Conservation (phyloP, 2,113 vertebrate genomes). For the Crotophaga sulcirostris region DNA sequence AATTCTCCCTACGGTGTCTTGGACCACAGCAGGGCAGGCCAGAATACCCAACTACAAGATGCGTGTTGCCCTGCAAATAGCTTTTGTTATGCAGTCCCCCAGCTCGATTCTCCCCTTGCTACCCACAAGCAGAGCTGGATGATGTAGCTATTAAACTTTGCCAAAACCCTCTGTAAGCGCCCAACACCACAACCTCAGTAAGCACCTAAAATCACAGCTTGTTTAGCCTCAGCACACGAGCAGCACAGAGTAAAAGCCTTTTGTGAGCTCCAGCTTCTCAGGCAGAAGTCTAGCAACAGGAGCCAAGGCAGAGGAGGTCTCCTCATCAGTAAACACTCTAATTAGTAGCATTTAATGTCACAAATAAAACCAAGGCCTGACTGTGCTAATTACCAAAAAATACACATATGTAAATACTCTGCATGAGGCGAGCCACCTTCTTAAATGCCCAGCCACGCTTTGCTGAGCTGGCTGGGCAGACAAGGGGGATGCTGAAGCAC, state of each 20-base stretch:
- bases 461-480: rapidly evolving
- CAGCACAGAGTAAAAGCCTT: background rate
- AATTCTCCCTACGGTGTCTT: rapidly evolving
- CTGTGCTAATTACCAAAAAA: background rate
- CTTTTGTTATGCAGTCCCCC: background rate
- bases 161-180: background rate
- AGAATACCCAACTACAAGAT: background rate
- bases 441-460: background rate
- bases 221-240: background rate
- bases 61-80: background rate
- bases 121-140: background rate
- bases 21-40: rapidly evolving
- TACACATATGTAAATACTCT: background rate
- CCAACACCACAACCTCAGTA: background rate
- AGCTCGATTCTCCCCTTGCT: background rate
- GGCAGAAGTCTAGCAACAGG: background rate
- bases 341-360: background rate
- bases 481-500: background rate
- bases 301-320: background rate
- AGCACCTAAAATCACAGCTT: background rate
- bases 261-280: background rate
- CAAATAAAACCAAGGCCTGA: background rate
- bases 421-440: background rate
- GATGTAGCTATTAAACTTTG: rapidly evolving
- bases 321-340: background rate